Conservation (phyloP, 2,113 vertebrate genomes). For the Dipodomys merriami region DNA sequence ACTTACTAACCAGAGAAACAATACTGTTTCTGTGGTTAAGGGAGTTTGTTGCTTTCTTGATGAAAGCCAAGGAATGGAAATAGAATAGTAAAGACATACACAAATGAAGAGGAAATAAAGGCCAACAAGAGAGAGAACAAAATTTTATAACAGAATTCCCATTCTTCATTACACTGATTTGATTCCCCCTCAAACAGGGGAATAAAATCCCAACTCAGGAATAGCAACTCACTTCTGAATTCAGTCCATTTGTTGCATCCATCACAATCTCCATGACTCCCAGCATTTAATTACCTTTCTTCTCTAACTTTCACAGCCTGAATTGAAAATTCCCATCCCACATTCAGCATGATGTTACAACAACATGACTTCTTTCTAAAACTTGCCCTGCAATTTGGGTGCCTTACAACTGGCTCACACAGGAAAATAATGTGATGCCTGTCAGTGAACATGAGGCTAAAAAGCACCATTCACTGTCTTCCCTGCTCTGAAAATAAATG, state of each 20-base stretch:
- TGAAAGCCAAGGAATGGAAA: background rate
- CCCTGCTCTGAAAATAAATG: conserved; percentile 50
- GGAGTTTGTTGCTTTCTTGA: too few relatives aligned
- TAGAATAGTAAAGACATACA: background rate
- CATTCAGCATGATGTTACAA: conserved; percentile 39
- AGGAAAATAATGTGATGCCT: conserved; percentile 47
- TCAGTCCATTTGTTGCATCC: background rate
- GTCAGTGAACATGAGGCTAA: background rate
- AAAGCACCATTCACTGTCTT: conserved; percentile 21
- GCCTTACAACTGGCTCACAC: conserved; percentile 41
- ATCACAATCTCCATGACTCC: background rate
- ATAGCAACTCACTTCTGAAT: background rate
- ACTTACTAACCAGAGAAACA: background rate
- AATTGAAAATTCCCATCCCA: conserved; percentile 46
- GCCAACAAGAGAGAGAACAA: background rate
- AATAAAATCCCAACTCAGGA: background rate
- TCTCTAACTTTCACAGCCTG: conserved; percentile 39
- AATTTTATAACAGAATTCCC: background rate
- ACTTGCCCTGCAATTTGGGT: conserved; percentile 53
- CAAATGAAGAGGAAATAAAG: background rate
- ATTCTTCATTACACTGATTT: background rate
- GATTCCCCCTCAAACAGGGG: accelerated
- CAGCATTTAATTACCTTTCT: conserved; percentile 55
- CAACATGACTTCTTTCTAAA: conserved; percentile 45
- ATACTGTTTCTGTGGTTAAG: background rate